These are phyloP conservation scores for Acyrthosiphon pisum DNA, from an alignment of 1,140 invertebrate species.

Conservation along the genomic window DNA sequence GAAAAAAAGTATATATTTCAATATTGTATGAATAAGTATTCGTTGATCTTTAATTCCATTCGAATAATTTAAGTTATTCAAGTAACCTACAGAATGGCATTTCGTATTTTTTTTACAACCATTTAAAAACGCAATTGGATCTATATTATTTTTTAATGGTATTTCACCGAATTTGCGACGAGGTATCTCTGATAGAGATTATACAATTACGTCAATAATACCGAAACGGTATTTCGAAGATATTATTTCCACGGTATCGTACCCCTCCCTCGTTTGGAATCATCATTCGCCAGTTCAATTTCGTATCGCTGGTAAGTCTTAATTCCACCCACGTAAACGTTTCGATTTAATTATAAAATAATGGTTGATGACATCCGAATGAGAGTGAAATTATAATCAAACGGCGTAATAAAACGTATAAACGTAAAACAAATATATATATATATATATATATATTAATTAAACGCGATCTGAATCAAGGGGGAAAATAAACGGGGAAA, in stretches of 20 bases:
- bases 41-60: background rate
- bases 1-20: background rate
- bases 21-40: background rate
- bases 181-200: background rate
- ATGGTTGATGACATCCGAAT: background rate
- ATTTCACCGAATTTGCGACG: background rate
- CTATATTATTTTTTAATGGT: background rate
- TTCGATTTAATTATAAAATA: background rate
- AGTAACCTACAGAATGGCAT: background rate
- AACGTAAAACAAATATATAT: background rate
- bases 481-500: background rate
- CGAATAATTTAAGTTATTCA: background rate
- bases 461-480: background rate
- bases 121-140: background rate
- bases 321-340: background rate
- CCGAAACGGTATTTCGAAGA: background rate
- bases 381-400: background rate
- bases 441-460: background rate
- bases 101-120: background rate
- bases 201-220: background rate
- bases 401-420: background rate
- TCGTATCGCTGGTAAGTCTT: background rate
- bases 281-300: background rate
- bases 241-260: background rate
- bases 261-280: background rate